These are phyloP conservation scores for Alcedo quadribrachys DNA, from an alignment of 2,797 vertebrate species.

Conservation along the genomic window DNA sequence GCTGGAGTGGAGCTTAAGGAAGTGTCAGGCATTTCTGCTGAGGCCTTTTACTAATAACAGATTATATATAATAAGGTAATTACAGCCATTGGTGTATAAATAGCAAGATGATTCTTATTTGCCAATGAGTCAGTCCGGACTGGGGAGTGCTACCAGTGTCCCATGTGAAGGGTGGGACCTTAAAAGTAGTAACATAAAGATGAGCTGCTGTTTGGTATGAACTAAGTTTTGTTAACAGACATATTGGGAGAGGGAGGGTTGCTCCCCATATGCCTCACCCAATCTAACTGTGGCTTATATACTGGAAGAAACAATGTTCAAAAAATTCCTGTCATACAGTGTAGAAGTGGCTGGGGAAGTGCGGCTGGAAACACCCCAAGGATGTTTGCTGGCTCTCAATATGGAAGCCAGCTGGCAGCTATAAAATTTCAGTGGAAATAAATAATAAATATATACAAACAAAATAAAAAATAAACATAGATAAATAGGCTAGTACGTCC, in stretches of 20 bases:
- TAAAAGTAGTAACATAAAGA: background rate
- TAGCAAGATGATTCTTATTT: background rate
- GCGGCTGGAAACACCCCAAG: background rate
- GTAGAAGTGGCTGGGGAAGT: fast-evolving
- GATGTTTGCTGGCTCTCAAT: background rate
- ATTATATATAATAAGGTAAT: background rate
- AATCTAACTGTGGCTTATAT: background rate
- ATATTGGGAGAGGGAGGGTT: background rate
- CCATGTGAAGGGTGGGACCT: background rate
- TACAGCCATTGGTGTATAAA: background rate
- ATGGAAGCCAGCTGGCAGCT: background rate
- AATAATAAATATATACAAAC: background rate
- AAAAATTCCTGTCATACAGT: background rate
- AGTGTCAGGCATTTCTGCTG: background rate
- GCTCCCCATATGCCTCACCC: background rate
- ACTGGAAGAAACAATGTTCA: background rate
- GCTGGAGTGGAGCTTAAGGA: background rate
- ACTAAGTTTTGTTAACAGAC: background rate
- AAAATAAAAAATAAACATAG: background rate
- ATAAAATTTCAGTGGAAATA: background rate
- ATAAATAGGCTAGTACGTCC: background rate
- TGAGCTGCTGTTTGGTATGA: background rate
- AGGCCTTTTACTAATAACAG: background rate
- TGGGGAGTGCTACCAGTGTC: background rate
- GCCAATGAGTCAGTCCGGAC: background rate